Base-by-base conservation (phyloP, 2,888 invertebrate species). In the Eristalis pertinax region DNA sequence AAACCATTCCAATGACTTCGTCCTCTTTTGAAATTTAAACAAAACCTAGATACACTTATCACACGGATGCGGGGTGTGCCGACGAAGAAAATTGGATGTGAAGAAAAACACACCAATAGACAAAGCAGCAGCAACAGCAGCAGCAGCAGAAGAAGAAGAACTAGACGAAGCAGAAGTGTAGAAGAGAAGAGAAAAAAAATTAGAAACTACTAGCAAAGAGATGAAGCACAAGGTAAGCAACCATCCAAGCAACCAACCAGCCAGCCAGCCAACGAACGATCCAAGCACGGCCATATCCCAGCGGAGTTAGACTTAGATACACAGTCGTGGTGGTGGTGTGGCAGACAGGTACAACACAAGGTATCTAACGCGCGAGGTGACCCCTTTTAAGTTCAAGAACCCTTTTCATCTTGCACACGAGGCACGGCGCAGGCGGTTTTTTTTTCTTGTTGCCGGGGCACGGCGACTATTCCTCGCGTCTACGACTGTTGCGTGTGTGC, bases 361-460 rank as follows among this genome's bases (percentile, higher is more conserved):
- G 74, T 63, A 72, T 81, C 68, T 77, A 67, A 73, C 43, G 70
- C 70, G 78, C 82, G 79, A 84, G 76, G 84, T 84, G 87, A 87
- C 87, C 87, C 80, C 87, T 76, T 87, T 87, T 84, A 87, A 87
- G 87, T 87, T 87, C 87, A 87, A 87, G 87, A 84, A 87, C 87
- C 87, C 84, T 87, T 87, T 86, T 87, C 79, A 87, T 87, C 87
- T 87, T 69, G 87, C 84, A 87, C 87, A 87, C 87, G 74, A 76
- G 78, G 82, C 85, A 85, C 26, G 60, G 60, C 85, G 78, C 60
- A 60, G 60, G 24, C 56, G 56, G 22, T 56, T 56, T 19, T 35
- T 2, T 85, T 85, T 74, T n/a, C n/a, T n/a, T 74, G 83, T 83
- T 77, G 85, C 50, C 24, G n/a, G 26, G 62, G 50, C 26, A 24